Conservation (phyloP, 2,888 invertebrate species). For the Macrosoma leucophasiata region DNA sequence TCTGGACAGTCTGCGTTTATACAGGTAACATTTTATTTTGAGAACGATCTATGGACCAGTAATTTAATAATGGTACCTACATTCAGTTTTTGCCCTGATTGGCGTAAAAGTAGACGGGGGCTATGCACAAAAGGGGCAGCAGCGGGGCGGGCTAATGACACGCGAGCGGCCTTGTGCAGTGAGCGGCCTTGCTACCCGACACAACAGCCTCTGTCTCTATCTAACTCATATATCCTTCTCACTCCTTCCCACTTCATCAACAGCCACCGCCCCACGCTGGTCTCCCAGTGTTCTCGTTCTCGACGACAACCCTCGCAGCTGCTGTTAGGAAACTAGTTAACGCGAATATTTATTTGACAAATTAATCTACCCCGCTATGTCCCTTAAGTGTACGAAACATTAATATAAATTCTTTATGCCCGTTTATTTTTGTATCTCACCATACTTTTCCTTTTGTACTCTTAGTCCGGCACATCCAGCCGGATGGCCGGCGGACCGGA, state of each 20-base stretch:
- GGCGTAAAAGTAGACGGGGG: conserved; percentile 31
- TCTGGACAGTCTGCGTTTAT: too few relatives aligned
- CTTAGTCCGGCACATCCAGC: conserved; percentile 42
- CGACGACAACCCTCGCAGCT: conserved; percentile 52
- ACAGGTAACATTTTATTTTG: too few relatives aligned
- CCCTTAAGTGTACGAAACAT: too few relatives aligned
- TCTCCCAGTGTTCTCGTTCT: conserved; percentile 55
- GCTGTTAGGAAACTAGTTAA: conserved; percentile 46
- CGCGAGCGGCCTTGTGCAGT: conserved; percentile 57
- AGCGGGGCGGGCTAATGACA: conserved; percentile 42
- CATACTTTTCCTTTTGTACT: conserved; percentile 31
- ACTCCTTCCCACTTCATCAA: conserved; percentile 35
- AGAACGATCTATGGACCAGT: too few relatives aligned
- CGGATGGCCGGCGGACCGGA: conserved; percentile 38
- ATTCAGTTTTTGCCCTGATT: too few relatives aligned
- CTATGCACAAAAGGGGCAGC: conserved; percentile 28
- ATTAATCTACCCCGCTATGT: too few relatives aligned
- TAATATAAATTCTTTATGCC: too few relatives aligned
- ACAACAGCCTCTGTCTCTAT: conserved; percentile 41
- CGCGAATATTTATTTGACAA: too few relatives aligned
- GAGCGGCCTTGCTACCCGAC: conserved; percentile 61
- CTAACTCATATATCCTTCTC: conserved; percentile 30
- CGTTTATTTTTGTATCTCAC: conserved; percentile 53
- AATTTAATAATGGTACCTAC: conserved; percentile 20
- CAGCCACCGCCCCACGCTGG: conserved; percentile 44